Conservation (phyloP, 1,140 invertebrate species). For the Parapsyche elsis region DNA sequence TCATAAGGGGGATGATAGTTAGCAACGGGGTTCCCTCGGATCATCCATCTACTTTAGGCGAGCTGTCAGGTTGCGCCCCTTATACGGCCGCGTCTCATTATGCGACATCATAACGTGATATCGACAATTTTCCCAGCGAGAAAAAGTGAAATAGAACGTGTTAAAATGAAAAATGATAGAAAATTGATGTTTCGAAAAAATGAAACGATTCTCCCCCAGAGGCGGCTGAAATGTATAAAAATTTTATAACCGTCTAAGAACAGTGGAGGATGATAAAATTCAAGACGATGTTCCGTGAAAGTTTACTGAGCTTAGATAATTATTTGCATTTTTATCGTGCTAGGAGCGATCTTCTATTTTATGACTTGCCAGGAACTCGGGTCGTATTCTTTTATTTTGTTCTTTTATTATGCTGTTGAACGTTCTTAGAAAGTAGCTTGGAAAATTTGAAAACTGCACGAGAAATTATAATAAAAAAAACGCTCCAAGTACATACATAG, state of each 20-base stretch:
- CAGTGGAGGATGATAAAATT: background rate
- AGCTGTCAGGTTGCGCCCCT: slow-evolving; percentile 25
- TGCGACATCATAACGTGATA: background rate
- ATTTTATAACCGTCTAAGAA: background rate
- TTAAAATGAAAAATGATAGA: background rate
- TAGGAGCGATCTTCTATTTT: background rate
- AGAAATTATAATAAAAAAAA: too few relatives aligned
- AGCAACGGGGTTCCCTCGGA: background rate
- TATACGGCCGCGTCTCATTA: background rate
- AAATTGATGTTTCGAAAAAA: too few relatives aligned
- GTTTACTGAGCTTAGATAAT: background rate
- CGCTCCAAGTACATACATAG: too few relatives aligned
- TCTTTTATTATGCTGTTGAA: too few relatives aligned
- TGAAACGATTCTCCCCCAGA: background rate
- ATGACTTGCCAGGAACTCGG: background rate
- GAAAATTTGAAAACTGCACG: too few relatives aligned
- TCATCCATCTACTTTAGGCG: slow-evolving; percentile 32
- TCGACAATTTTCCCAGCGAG: background rate
- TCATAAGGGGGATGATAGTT: background rate
- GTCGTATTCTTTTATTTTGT: too few relatives aligned
- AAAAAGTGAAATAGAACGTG: background rate
- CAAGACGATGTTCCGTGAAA: background rate
- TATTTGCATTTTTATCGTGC: background rate
- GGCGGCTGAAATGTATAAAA: background rate
- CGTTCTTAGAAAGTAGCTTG: too few relatives aligned